Evolutionary conservation across 2,797 vertebrate species (phyloP).

Genomic region (Sparidentex hasta): DNA sequence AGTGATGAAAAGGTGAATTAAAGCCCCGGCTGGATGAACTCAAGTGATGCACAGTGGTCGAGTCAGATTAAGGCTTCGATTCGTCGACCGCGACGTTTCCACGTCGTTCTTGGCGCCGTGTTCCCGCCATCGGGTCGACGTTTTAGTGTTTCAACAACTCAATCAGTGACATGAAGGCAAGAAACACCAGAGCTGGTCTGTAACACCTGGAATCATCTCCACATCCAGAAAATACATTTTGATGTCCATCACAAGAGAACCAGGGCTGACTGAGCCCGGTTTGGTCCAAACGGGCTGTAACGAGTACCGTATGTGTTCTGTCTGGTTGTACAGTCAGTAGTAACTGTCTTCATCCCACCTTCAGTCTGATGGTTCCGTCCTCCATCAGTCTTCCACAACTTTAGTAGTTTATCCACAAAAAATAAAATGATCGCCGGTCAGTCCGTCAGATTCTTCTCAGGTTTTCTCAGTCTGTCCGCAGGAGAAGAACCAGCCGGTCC

Average conservation of each 20-base stretch:
- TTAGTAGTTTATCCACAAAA: conserved; percentile 50
- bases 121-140: background rate
- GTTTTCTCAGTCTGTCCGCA: conserved; percentile 2
- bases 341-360: conserved; percentile 19
- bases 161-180: background rate
- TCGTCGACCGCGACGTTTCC: background rate
- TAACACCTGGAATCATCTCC: background rate
- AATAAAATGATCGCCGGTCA: background rate
- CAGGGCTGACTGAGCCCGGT: background rate
- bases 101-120: no score
- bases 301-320: conserved; percentile 8
- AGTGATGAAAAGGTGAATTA: conserved; percentile 27
- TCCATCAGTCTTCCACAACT: background rate
- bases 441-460: background rate
- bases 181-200: background rate
- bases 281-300: background rate
- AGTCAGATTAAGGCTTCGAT: conserved; percentile 19
- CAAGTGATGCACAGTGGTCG: conserved; percentile 13
- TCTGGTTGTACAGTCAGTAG: conserved; percentile 58
- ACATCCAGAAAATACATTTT: background rate
- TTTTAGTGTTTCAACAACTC: conserved; percentile 6
- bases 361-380: conserved; percentile 14
- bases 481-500: conserved; percentile 3
- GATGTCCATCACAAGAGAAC: background rate
- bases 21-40: conserved; percentile 16